Evolutionary conservation across 1,140 invertebrate genomes (phyloP).

Genomic region (Danaus plexippus): DNA sequence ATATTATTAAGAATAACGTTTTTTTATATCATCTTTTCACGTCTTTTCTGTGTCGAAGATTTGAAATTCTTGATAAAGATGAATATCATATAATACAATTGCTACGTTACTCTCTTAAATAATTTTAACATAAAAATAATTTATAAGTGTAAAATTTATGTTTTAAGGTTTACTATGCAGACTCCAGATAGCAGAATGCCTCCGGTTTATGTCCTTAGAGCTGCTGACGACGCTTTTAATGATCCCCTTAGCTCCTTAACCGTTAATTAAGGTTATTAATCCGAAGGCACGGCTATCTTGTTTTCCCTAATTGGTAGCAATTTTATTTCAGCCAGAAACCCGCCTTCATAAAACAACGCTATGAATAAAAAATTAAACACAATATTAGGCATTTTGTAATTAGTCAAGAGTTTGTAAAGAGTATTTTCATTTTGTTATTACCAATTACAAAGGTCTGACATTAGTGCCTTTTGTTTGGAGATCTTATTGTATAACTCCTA

Average conservation of each 20-base stretch:
- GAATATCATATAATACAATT: no score
- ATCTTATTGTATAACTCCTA: slow-evolving; percentile 5
- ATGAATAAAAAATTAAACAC: slow-evolving; percentile 29
- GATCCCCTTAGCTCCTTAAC: slow-evolving; percentile 41
- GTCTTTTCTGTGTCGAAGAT: no score
- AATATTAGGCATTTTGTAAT: slow-evolving; percentile 22
- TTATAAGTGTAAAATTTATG: slow-evolving; percentile 14
- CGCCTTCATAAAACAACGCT: slow-evolving; percentile 38
- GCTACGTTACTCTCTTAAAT: slow-evolving; percentile 2
- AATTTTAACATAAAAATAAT: slow-evolving; percentile 11
- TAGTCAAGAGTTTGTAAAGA: slow-evolving; percentile 17
- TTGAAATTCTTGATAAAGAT: no score
- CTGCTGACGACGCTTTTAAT: slow-evolving; percentile 34
- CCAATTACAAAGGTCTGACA: slow-evolving; percentile 14
- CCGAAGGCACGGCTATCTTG: slow-evolving; percentile 58
- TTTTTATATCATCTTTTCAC: no score
- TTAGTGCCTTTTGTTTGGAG: slow-evolving; percentile 11
- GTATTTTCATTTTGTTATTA: slow-evolving; percentile 9
- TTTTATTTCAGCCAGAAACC: slow-evolving; percentile 54
- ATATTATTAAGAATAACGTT: no score
- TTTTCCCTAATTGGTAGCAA: slow-evolving; percentile 64
- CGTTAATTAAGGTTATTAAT: slow-evolving; percentile 68
- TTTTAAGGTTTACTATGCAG: slow-evolving; percentile 14
- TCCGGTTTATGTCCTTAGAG: slow-evolving; percentile 24
- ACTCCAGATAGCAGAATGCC: slow-evolving; percentile 16